phyloP scores from a whole-genome alignment of 2,113 vertebrate genomes.

The Calidris pugnax region DNA sequence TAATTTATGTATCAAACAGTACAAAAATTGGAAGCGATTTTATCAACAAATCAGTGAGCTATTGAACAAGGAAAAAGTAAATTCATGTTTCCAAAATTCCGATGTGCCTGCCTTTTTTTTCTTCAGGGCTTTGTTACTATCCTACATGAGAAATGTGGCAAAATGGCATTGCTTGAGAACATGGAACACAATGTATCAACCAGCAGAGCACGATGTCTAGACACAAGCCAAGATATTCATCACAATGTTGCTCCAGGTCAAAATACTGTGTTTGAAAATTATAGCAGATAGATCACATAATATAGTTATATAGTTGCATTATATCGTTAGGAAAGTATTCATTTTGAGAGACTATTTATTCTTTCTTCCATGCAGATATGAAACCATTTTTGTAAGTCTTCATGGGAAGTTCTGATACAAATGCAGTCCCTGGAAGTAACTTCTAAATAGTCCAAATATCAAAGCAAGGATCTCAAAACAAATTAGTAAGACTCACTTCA shows the following conservation, averaged over 20 bases:
- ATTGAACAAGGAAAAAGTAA: neutral
- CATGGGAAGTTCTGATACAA: neutral
- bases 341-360: neutral
- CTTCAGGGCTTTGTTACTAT: neutral
- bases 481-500: neutral
- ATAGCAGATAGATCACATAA: neutral
- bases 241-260: neutral
- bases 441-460: neutral
- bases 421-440: neutral
- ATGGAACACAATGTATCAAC: neutral
- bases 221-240: neutral
- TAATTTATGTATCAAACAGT: neutral
- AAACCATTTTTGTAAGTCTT: neutral
- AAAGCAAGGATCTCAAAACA: neutral
- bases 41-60: neutral
- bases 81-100: neutral
- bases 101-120: neutral
- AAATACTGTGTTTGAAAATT: neutral
- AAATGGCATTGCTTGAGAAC: neutral
- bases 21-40: neutral
- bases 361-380: neutral
- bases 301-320: neutral
- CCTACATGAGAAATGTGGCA: neutral
- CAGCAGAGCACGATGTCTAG: neutral
- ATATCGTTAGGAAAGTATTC: neutral